Evolutionary conservation across 2,888 invertebrate species (phyloP), one percentile per base, ranked within the genome.

Genomic region (Autographa gamma): DNA sequence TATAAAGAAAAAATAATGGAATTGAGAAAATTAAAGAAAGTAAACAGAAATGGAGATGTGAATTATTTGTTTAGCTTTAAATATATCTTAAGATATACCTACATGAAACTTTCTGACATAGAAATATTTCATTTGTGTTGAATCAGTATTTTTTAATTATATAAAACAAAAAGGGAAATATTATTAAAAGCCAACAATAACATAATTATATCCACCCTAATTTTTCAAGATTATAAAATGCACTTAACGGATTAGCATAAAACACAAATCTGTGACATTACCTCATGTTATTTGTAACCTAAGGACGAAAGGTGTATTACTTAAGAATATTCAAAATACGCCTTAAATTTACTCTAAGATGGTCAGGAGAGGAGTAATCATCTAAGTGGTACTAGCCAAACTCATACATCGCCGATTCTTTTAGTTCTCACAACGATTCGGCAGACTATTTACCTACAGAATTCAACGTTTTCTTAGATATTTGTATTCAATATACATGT

Each of bases 41-140:
- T 25, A 11, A 48, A 48, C n/a, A 48, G 5, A 48, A 48, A 48
- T 6, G 16, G n/a, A n/a, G 7, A 48, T 16, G 48, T 48, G 48
- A n/a, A 48, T 48, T n/a, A n/a, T 48, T 48, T 48, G 43, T 43
- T 43, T 43, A 34, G 8, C 34, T 6, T 34, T 38, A n/a, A n/a
- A n/a, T 48, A 48, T n/a, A 48, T 48, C 48, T n/a, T n/a, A 48
- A 48, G n/a, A 4, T 48, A n/a, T 48, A 48, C n/a, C n/a, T n/a
- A n/a, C n/a, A n/a, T 48, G n/a, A n/a, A 48, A n/a, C 48, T 48
- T n/a, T 48, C 48, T 48, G 48, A n/a, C n/a, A 48, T 48, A 48
- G 14, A n/a, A 7, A n/a, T 48, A 16, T 48, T 48, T 48, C 48
- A n/a, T 43, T 16, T 16, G 48, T 48, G n/a, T 43, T 16, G 14